Evolutionary conservation across 2,797 vertebrate genomes (phyloP), one percentile per base, ranked within the genome.

Genomic region (Kryptolebias ocellatus): DNA sequence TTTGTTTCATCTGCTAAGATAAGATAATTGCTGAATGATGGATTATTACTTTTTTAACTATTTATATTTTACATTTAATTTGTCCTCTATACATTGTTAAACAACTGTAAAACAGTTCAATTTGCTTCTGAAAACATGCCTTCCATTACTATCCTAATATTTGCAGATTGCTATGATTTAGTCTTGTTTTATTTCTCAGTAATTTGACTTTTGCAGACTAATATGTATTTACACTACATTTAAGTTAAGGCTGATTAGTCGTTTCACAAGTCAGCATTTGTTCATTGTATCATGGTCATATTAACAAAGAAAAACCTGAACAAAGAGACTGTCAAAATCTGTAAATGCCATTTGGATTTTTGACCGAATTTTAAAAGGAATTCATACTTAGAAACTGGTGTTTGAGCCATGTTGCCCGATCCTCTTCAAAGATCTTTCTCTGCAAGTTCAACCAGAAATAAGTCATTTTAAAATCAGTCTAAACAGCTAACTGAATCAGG

Each of bases 371-470:
- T 54, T 79, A 45, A 83, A 94, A 93, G 3, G 90, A 91, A 84
- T 84, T 91, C 64, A 90, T 76, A 78, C 92, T 93, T 53, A 94
- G 82, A 90, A 94, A 94, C 81, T 93, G 93, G 60, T 94, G 88
- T 81, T 94, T 94, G 53, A 94, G 87, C 93, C 93, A 94, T 0
- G 72, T 85, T 9, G 92, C 94, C 20, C 92, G 91, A 65, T 94
- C 92, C 34, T 94, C 93, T 76, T 94, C 94, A 17, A 94, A 94
- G 29, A 83, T 70, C 67, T 93, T 93, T 47, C 92, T 93, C 94
- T 94, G 90, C 6, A 47, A 70, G 24, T 17, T 24, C 54, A 59
- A 80, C 1, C 12, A 68, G 31, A 73, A 15, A 58, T 4, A 75
- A 61, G 27, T 27, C 3, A 61, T 47, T 4, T 51, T 1, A 72